Conservation (phyloP, 2,888 invertebrate species). For the Drosophila anomelani region DNA sequence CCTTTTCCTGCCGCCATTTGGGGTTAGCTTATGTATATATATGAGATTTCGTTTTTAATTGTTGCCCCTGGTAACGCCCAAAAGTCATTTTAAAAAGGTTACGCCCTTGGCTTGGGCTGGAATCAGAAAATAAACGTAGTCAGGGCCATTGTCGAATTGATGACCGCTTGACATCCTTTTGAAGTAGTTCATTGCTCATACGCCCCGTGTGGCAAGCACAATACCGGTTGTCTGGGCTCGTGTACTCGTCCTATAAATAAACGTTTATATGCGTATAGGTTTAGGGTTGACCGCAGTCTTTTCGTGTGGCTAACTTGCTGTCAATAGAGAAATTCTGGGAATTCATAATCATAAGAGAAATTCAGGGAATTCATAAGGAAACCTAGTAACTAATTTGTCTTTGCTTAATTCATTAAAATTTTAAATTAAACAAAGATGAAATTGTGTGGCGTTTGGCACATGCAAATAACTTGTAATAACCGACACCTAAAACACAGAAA, state of each 20-base stretch:
- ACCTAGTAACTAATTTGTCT: too few relatives aligned
- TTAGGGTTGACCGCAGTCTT: slow-evolving; percentile 20
- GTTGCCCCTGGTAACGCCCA: slow-evolving; percentile 48
- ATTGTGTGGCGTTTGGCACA: slow-evolving; percentile 27
- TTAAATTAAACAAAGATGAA: slow-evolving; percentile 18
- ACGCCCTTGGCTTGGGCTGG: slow-evolving; percentile 16
- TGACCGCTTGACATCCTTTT: slow-evolving; percentile 49
- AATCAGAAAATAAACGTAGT: slow-evolving; percentile 11
- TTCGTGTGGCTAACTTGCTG: slow-evolving; percentile 19
- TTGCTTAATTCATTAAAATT: slow-evolving; percentile 34
- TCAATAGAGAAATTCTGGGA: too few relatives aligned
- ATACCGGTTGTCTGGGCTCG: background rate
- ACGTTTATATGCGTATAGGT: background rate
- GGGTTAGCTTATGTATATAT: slow-evolving; percentile 13
- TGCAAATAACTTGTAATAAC: slow-evolving; percentile 63
- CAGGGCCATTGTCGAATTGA: slow-evolving; percentile 58
- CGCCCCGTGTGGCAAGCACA: slow-evolving; percentile 26
- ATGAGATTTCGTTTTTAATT: slow-evolving; percentile 62
- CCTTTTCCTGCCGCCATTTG: slow-evolving; percentile 20
- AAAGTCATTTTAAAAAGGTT: slow-evolving; percentile 28
- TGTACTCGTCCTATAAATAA: slow-evolving; percentile 5
- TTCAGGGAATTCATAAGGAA: too few relatives aligned
- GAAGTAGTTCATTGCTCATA: slow-evolving; percentile 39
- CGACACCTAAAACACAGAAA: slow-evolving; percentile 14
- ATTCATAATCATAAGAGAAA: too few relatives aligned